phyloP scores from a whole-genome alignment of 2,113 vertebrate species.

The Numida meleagris region DNA sequence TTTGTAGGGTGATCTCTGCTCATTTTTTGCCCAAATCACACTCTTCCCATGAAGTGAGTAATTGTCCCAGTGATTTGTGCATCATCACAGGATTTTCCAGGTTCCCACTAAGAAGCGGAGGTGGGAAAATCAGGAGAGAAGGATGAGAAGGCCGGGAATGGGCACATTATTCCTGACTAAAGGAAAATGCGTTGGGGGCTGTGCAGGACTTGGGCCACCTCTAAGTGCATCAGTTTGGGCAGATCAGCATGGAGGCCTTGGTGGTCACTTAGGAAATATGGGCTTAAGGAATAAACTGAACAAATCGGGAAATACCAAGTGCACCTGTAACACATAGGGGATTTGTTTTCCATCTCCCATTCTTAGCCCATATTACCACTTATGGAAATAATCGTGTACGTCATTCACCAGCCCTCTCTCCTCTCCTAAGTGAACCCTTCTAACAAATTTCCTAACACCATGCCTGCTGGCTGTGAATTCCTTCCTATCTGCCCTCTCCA shows the following conservation, averaged over 20 bases:
- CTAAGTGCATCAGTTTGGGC: not conserved
- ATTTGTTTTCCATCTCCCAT: not conserved
- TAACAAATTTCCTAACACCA: not conserved
- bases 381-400: not conserved
- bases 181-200: not conserved
- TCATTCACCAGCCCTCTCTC: not conserved
- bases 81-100: not conserved
- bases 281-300: not conserved
- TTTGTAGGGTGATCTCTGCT: not conserved
- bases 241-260: accelerated
- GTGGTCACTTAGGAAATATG: not conserved
- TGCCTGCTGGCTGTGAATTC: not conserved
- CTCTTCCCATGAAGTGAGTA: not conserved
- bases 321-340: not conserved
- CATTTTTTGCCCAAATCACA: not conserved
- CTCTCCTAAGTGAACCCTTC: not conserved
- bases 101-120: not conserved
- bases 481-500: not conserved
- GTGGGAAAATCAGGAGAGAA: not conserved
- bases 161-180: not conserved
- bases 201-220: not conserved
- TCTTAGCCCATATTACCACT: not conserved
- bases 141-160: too few relatives aligned
- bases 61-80: not conserved
- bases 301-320: not conserved